Evolutionary conservation across 2,113 vertebrate species (phyloP).

Genomic region (Kryptolebias marmoratus): DNA sequence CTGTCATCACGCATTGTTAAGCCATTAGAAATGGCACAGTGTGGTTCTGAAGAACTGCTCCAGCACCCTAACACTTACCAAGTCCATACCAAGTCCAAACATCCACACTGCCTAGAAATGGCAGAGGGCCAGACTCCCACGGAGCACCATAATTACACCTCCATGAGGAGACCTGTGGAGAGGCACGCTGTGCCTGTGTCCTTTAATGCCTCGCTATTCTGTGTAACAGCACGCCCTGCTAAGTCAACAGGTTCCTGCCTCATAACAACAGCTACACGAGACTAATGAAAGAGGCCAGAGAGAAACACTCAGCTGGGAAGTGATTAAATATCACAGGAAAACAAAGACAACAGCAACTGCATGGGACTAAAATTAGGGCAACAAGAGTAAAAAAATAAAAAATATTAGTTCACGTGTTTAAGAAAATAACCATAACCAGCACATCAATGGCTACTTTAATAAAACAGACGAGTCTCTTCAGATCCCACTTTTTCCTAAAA

Average conservation of each 20-base stretch:
- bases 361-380: neutral
- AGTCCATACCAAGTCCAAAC: constrained; percentile 7
- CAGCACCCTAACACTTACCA: constrained; percentile 14
- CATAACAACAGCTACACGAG: constrained; percentile 46
- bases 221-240: constrained; percentile 61
- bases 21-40: constrained; percentile 2
- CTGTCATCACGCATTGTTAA: constrained; percentile 3
- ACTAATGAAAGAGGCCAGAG: constrained; percentile 22
- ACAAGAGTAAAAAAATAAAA: neutral
- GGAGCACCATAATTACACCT: constrained; percentile 65
- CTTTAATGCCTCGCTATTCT: constrained; percentile 50
- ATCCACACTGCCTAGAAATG: constrained; percentile 28
- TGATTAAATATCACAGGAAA: neutral
- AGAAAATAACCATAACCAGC: neutral
- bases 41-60: constrained; percentile 22
- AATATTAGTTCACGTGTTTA: neutral
- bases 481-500: too few relatives aligned
- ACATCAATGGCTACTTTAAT: neutral
- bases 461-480: too few relatives aligned
- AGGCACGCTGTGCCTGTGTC: constrained; percentile 36
- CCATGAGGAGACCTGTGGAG: constrained; percentile 27
- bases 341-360: neutral
- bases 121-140: constrained; percentile 49
- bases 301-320: constrained; percentile 16
- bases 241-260: constrained; percentile 52